These are phyloP conservation scores for Phodopus roborovskii DNA, from an alignment of 2,113 vertebrate species.

Conservation along the genomic window DNA sequence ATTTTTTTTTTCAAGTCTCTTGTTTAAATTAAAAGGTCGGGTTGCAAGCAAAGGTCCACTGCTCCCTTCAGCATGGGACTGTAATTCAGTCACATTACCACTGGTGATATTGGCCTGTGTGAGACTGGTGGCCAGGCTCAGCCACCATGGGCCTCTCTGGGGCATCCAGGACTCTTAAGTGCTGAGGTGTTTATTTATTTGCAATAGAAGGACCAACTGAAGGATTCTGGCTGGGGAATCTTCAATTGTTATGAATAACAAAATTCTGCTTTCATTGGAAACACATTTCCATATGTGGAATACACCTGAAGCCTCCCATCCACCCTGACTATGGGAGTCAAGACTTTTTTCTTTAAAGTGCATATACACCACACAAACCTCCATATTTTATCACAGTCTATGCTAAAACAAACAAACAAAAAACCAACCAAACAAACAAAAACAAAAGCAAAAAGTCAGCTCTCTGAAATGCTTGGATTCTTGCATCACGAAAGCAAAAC, in stretches of 20 bases:
- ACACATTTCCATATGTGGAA: not conserved
- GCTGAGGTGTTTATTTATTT: slow-evolving; percentile 20
- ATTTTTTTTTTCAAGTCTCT: slow-evolving; percentile 85
- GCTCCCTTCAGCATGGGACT: slow-evolving; percentile 73
- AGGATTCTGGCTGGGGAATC: not conserved
- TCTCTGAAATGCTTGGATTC: not conserved
- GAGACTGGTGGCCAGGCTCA: slow-evolving; percentile 68
- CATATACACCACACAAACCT: not conserved
- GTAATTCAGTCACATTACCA: slow-evolving; percentile 79
- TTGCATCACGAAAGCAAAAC: slow-evolving; percentile 8
- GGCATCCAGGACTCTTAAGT: not conserved
- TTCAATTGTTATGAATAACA: not conserved
- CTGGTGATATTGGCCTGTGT: slow-evolving; percentile 51
- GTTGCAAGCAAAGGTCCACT: slow-evolving; percentile 81
- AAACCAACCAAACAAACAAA: not conserved
- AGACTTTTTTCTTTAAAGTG: slow-evolving; percentile 4
- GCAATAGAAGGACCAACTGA: not conserved
- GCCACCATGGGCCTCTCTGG: slow-evolving; percentile 66
- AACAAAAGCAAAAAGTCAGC: not conserved
- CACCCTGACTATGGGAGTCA: not conserved
- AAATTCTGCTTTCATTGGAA: slow-evolving; percentile 6
- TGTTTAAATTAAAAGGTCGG: slow-evolving; percentile 87
- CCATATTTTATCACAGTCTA: not conserved
- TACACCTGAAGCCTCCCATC: not conserved
- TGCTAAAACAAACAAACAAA: not conserved